These are phyloP conservation scores for Microchirus variegatus DNA, from an alignment of 2,797 vertebrate species.

Conservation along the genomic window DNA sequence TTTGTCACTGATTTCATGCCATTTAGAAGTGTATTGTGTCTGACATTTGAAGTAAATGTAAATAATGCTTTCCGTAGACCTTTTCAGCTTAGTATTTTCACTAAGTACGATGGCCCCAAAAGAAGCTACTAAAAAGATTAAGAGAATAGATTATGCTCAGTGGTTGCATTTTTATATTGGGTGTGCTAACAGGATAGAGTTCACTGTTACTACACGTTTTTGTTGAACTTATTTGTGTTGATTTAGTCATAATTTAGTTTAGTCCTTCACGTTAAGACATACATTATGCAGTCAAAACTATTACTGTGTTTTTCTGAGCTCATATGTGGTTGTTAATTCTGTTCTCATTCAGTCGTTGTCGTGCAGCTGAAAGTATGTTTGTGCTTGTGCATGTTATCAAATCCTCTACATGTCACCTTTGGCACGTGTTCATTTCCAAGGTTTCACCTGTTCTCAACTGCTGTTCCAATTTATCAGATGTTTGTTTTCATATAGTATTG, in stretches of 20 bases:
- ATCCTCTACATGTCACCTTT: conserved; percentile 15
- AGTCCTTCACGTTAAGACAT: too few species aligned
- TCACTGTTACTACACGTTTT: too few species aligned
- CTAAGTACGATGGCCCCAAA: conserved; percentile 7
- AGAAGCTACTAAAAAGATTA: conserved; percentile 10
- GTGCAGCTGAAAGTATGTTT: conserved; percentile 25
- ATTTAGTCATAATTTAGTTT: too few species aligned
- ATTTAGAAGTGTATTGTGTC: conserved; percentile 20
- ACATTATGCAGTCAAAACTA: too few species aligned
- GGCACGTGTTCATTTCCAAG: conserved; percentile 30
- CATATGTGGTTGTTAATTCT: too few species aligned
- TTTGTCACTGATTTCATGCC: conserved; percentile 4
- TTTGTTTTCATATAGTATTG: conserved; percentile 35
- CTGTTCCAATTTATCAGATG: conserved; percentile 37
- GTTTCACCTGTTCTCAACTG: conserved; percentile 24
- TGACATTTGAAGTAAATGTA: not conserved
- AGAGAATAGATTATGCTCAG: conserved; percentile 8
- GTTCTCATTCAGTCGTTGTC: not conserved
- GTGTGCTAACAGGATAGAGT: too few species aligned
- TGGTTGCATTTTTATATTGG: too few species aligned
- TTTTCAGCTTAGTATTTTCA: not conserved
- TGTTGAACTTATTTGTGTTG: too few species aligned
- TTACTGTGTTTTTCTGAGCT: too few species aligned
- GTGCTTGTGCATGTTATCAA: conserved; percentile 37
- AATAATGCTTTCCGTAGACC: too few species aligned